Percentiles rank a stretch among this genome's conserved stretches.
Conservation (phyloP, 2,888 invertebrate species). For the Orthosia gothica region DNA sequence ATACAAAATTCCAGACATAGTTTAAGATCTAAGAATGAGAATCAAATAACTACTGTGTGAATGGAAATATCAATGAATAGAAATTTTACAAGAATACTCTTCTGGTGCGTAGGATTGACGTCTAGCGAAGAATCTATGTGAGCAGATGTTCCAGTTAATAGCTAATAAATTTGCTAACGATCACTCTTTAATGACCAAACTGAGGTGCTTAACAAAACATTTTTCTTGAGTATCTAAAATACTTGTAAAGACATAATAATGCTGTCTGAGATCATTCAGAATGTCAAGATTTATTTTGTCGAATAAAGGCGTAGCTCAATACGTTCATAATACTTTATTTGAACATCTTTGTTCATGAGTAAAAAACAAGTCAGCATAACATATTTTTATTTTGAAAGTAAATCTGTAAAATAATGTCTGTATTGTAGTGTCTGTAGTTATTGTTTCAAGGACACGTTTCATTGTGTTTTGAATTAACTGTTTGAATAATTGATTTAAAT, state of each 20-base stretch:
- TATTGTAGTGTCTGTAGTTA: no score
- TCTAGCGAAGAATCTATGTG: slow-evolving; percentile 26
- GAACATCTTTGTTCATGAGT: background rate
- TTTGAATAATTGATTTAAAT: no score
- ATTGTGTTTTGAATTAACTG: no score
- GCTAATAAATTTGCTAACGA: slow-evolving; percentile 50
- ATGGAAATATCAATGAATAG: slow-evolving; percentile 8
- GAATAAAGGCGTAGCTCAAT: background rate
- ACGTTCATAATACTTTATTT: background rate
- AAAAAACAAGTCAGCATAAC: no score
- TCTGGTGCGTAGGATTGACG: slow-evolving; percentile 35
- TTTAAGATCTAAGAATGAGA: no score
- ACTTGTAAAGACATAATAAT: slow-evolving; percentile 19
- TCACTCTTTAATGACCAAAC: slow-evolving; percentile 30
- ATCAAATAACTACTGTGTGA: no score
- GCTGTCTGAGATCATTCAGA: background rate
- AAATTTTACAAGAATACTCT: slow-evolving; percentile 4
- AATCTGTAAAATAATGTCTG: no score
- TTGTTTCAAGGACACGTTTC: background rate
- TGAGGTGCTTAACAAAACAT: slow-evolving; percentile 26
- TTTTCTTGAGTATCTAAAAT: slow-evolving; percentile 22
- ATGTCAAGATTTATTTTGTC: background rate
- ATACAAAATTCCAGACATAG: no score
- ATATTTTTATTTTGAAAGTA: no score
- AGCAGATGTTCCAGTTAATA: slow-evolving; percentile 55